These are phyloP conservation scores for Lepidonotus clava DNA, from an alignment of 2,888 invertebrate species.

Conservation along the genomic window DNA sequence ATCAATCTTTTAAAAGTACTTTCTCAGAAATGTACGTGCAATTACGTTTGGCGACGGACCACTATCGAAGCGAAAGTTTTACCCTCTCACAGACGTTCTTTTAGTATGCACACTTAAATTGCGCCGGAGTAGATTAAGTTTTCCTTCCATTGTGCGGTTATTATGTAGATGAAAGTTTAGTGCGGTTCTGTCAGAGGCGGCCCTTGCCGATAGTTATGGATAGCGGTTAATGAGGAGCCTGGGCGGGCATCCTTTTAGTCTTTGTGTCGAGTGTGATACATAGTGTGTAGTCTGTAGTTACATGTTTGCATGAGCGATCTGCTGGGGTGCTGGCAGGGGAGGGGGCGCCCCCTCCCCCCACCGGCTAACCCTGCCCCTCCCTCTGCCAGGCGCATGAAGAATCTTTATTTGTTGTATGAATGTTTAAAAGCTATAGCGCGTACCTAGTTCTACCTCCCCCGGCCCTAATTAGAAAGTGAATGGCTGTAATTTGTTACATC, in stretches of 20 bases:
- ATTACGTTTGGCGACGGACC: background rate
- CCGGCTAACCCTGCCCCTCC: background rate
- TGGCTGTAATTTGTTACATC: conserved; percentile 2
- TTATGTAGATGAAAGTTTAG: conserved; percentile 25
- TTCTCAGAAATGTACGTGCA: conserved; percentile 35
- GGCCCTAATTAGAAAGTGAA: conserved; percentile 20
- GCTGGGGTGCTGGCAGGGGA: background rate
- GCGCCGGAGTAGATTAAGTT: background rate
- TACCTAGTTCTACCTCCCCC: no score
- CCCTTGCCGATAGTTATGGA: conserved; percentile 19
- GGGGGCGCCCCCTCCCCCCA: background rate
- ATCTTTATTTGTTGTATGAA: conserved; percentile 31
- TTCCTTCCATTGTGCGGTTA: conserved; percentile 1
- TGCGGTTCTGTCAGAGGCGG: conserved; percentile 12
- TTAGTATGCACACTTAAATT: background rate
- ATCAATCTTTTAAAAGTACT: conserved; percentile 46
- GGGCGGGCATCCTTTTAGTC: background rate
- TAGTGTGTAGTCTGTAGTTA: conserved; percentile 48
- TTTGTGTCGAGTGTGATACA: conserved; percentile 30
- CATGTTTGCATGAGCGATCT: conserved; percentile 48
- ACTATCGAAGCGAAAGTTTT: no score
- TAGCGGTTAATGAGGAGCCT: conserved; percentile 7
- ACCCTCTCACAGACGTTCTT: no score
- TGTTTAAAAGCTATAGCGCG: conserved; percentile 16
- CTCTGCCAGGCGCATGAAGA: background rate